Evolutionary conservation across 2,888 invertebrate species (phyloP), one percentile per base, ranked within the genome.

Genomic region (Molanna angustata): DNA sequence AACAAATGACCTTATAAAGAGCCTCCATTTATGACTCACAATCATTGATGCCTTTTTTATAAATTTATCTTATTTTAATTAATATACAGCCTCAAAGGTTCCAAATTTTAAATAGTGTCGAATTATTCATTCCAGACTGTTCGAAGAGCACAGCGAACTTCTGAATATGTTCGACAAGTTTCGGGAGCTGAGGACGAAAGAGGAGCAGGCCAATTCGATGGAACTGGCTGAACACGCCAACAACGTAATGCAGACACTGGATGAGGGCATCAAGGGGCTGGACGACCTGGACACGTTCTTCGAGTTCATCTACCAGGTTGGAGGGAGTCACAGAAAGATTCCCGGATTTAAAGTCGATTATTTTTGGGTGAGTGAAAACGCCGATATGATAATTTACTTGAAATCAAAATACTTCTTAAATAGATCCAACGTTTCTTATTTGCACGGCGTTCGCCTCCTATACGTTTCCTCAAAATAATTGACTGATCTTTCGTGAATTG

Each of bases 171-270:
- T 92, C 71, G 84, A 85, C 62, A 90, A 88, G 71, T 91, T 93
- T 68, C 84, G 84, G 54, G 83, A 88, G 61, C 76, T 89, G 64
- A 82, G 83, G 67, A 89, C 90, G 56, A 85, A 83, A 66, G 89
- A 91, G 65, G 85, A 90, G 63, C 89, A 91, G 67, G 82, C 86
- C 57, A 83, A 83, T 65, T 90, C 89, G 52, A 83, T 88, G 78
- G 90, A 90, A 69, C 74, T 94, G 56, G 88, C 88, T 3, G 88
- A 91, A 62, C 94, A 94, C 67, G 93, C 93, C 45, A 86, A 84
- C 65, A 88, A 88, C 63, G 93, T 94, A 20, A 94, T 94, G 93
- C 84, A 83, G 64, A 90, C 92, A 1, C 71, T 94, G 56, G 93
- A 94, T 67, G 91, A 93, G 66, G 89, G 91, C 56, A 93, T 94